Evolutionary conservation across 2,888 invertebrate species (phyloP), one percentile per base, ranked within the genome.

Genomic region (Apodemia duryi): DNA sequence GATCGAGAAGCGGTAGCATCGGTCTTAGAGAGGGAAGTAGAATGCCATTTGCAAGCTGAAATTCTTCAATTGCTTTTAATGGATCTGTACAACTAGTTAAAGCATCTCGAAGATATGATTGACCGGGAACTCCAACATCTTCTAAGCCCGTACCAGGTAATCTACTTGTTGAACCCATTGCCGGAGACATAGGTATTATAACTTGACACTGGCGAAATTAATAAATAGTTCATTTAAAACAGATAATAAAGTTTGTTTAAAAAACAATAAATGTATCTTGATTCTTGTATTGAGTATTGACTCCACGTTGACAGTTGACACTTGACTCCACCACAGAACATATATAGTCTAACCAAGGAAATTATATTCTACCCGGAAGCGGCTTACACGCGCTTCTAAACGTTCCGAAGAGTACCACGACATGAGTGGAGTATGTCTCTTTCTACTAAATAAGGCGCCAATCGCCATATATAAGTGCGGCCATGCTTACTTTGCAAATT

Each of bases 31-130:
- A 98, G 1, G 98, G 98, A 62, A 99, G 87, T 66, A 98, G 88
- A 75, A 98, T 97, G 52, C 97, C 97, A 93, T 98, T 98, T 85
- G 97, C 96, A 61, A 97, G 91, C 94, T 99, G 98, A 92, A 99
- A 99, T 85, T 98, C 98, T 93, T 98, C 98, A 71, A 99, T 99
- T n/a, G 99, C 98, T 90, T 98, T 98, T 52, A 99, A 84, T 11
- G 99, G 99, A 90, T 99, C 98, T 0, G 98, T 97, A 81, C 98
- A 98, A 77, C 97, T 98, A 13, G 98, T 98, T 21, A 99, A 92
- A 11, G 98, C 97, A 85, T 98, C 98, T 63, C 96, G 92, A n/a
- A 98, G 92, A 81, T 94, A 96, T n/a, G 95, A 94, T 78, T 97
- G 96, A 0, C 97, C 98, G 0, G 97, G 96, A 69, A 98, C 96